Conservation (phyloP, 2,113 vertebrate genomes). For the Anolis carolinensis region DNA sequence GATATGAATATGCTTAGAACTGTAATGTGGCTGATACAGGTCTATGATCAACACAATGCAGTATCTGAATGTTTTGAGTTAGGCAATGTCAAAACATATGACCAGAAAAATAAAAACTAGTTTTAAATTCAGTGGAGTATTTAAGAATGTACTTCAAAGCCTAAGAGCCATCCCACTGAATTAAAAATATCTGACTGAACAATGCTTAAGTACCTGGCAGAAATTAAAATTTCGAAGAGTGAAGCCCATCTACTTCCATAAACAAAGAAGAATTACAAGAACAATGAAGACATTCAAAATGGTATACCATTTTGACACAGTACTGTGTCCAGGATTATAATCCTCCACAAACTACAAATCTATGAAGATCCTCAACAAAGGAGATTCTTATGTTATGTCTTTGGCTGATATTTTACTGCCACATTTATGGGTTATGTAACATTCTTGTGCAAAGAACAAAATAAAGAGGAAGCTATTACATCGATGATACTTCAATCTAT, state of each 20-base stretch:
- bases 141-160: conserved; percentile 55
- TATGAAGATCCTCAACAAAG: conserved; percentile 38
- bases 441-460: conserved; percentile 36
- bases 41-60: conserved; percentile 59
- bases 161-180: conserved; percentile 25
- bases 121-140: conserved; percentile 48
- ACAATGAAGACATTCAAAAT: conserved; percentile 26
- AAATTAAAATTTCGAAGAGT: not conserved
- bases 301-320: conserved; percentile 41
- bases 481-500: conserved; percentile 39
- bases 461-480: conserved; percentile 50
- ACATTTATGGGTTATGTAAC: conserved; percentile 30
- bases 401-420: conserved; percentile 7
- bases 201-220: conserved; percentile 26
- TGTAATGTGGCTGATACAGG: conserved; percentile 62
- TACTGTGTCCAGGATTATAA: conserved; percentile 32
- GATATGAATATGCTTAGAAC: conserved; percentile 70
- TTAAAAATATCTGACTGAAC: conserved; percentile 19
- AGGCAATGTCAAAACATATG: conserved; percentile 71
- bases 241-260: not conserved
- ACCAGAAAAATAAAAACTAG: conserved; percentile 61
- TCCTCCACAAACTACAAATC: not conserved
- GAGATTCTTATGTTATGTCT: conserved; percentile 38
- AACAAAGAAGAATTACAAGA: conserved; percentile 3
- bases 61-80: conserved; percentile 68